Evolutionary conservation across 2,888 invertebrate genomes (phyloP).

Genomic region (Therioaphis trifolii): DNA sequence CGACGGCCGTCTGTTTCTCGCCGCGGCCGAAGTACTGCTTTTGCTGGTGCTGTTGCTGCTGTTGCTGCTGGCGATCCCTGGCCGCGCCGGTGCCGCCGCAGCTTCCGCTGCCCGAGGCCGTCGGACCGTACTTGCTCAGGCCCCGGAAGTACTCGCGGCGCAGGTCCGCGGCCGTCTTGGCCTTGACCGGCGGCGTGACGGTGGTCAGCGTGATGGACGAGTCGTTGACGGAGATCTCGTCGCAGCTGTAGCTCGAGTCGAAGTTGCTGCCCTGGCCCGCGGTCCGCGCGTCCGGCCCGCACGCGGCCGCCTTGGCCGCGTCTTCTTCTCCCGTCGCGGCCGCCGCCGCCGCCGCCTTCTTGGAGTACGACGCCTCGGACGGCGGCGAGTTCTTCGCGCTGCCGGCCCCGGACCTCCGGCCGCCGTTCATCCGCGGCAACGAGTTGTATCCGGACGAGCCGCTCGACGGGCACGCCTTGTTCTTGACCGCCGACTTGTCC

Average conservation of each 20-base stretch:
- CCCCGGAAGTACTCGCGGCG: slow-evolving; percentile 56
- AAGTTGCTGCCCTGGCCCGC: slow-evolving; percentile 44
- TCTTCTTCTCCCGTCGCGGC: neutral
- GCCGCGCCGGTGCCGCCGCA: neutral
- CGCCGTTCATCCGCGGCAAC: slow-evolving; percentile 65
- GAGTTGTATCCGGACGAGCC: slow-evolving; percentile 69
- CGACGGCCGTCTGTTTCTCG: neutral
- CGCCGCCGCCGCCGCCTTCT: neutral
- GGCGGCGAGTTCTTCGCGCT: slow-evolving; percentile 42
- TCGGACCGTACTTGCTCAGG: slow-evolving; percentile 28
- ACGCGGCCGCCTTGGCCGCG: neutral
- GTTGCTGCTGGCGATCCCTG: neutral
- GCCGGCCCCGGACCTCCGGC: slow-evolving; percentile 33
- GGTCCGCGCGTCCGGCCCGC: slow-evolving; percentile 7
- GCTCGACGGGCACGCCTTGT: slow-evolving; percentile 66
- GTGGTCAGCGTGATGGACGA: slow-evolving; percentile 35
- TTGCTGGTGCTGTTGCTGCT: neutral
- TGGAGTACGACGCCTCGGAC: slow-evolving; percentile 38
- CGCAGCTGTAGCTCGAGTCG: slow-evolving; percentile 60
- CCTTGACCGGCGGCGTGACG: neutral
- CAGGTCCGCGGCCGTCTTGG: slow-evolving; percentile 55
- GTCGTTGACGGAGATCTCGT: slow-evolving; percentile 60
- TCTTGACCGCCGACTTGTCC: slow-evolving; percentile 62
- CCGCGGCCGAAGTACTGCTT: slow-evolving; percentile 19
- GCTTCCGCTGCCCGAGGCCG: neutral